phyloP scores from a whole-genome alignment of 2,797 vertebrate species.

The Phalloptychus januarius region DNA sequence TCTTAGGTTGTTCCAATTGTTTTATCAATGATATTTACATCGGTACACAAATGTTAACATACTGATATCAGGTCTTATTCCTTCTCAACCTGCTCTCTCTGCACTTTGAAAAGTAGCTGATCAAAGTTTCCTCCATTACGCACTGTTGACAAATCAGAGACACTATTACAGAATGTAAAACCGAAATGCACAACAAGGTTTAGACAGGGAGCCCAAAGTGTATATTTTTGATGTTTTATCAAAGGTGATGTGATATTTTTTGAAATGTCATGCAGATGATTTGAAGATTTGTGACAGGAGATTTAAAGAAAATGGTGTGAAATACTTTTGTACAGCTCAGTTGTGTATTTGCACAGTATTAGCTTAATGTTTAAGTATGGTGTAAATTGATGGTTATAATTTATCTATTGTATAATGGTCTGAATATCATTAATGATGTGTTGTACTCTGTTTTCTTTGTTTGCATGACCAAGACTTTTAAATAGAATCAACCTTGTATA shows the following conservation, averaged over 20 bases:
- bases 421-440: constrained; percentile 69
- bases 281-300: constrained; percentile 69
- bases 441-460: constrained; percentile 42
- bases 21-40: constrained; percentile 66
- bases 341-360: constrained; percentile 86
- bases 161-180: constrained; percentile 73
- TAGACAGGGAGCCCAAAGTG: constrained; percentile 70
- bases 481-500: constrained; percentile 65
- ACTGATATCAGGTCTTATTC: constrained; percentile 69
- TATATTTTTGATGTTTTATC: constrained; percentile 77
- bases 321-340: constrained; percentile 78
- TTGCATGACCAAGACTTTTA: constrained; percentile 82
- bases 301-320: constrained; percentile 69
- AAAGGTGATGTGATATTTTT: constrained; percentile 76
- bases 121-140: constrained; percentile 56
- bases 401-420: constrained; percentile 66
- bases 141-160: constrained; percentile 73
- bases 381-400: constrained; percentile 71
- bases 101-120: constrained; percentile 81
- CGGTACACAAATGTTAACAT: constrained; percentile 58
- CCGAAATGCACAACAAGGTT: constrained; percentile 74
- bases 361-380: constrained; percentile 73
- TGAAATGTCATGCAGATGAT: constrained; percentile 63
- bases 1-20: constrained; percentile 54
- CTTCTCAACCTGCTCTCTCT: constrained; percentile 75